Conservation (phyloP, 2,888 invertebrate species). For the Mayetiola destructor region DNA sequence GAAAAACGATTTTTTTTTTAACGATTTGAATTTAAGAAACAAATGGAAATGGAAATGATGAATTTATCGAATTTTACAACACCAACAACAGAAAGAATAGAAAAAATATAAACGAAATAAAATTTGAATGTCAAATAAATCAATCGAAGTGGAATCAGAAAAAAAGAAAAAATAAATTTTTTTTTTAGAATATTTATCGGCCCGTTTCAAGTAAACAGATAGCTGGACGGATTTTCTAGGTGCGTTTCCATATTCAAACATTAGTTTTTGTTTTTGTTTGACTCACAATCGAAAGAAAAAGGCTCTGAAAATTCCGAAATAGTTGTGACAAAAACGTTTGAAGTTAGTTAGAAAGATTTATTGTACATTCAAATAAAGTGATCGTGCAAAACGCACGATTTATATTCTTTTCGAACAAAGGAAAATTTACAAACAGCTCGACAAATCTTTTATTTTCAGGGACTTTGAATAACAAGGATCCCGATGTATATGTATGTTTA, state of each 20-base stretch:
- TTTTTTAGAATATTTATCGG: not conserved
- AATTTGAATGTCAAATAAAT: not conserved
- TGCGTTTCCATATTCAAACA: not conserved
- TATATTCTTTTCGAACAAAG: not conserved
- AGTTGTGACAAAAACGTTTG: no score
- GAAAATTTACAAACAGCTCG: not conserved
- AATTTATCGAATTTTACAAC: no score
- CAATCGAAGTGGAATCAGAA: not conserved
- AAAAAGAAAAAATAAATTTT: not conserved
- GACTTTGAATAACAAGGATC: no score
- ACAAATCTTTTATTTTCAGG: no score
- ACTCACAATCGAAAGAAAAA: no score
- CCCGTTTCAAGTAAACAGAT: not conserved
- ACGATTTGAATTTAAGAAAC: not conserved
- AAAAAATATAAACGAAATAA: no score
- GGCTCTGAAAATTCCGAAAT: no score
- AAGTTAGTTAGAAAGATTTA: no score
- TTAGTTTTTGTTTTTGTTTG: not conserved
- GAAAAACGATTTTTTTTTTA: not conserved
- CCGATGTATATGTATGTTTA: no score
- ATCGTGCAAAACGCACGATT: not conserved
- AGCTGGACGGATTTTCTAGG: not conserved
- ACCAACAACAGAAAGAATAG: no score
- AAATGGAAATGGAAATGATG: no score
- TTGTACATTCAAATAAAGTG: not conserved